phyloP scores from a whole-genome alignment of 2,888 invertebrate species.

The Phorcus lineatus region DNA sequence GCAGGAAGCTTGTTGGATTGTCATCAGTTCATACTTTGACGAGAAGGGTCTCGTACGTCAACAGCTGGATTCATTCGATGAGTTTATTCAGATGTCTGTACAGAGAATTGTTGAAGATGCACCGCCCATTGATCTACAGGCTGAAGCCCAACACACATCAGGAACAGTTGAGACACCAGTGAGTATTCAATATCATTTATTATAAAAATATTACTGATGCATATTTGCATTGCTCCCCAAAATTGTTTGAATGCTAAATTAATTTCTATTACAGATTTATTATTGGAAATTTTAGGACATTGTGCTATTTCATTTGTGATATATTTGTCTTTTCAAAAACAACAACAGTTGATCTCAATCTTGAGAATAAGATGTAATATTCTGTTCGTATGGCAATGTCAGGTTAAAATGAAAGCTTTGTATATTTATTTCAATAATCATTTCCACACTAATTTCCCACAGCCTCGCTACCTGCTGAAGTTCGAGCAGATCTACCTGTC shows the following conservation, averaged over 20 bases:
- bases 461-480: conserved; percentile 92
- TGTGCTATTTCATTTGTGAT: too few species aligned
- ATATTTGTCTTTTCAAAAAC: too few species aligned
- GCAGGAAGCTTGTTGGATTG: conserved; percentile 99
- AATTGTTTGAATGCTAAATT: too few species aligned
- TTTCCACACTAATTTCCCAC: conserved; percentile 47
- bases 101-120: conserved; percentile 99
- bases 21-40: conserved; percentile 99
- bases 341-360: too few species aligned
- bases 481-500: conserved; percentile 99
- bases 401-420: too few species aligned
- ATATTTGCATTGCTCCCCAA: too few species aligned
- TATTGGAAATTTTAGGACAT: too few species aligned
- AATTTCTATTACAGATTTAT: too few species aligned
- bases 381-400: too few species aligned
- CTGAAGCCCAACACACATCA: conserved; percentile 96
- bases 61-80: conserved; percentile 99
- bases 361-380: too few species aligned
- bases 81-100: conserved; percentile 99
- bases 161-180: conserved; percentile 84
- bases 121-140: conserved; percentile 95
- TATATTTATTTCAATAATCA: too few species aligned
- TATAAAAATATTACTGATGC: neutral
- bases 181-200: conserved; percentile 42
- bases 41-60: conserved; percentile 99